Percentiles rank a stretch among this genome's conserved stretches.
Conservation (phyloP, 2,888 invertebrate genomes). For the Agrilus cyanescens region DNA sequence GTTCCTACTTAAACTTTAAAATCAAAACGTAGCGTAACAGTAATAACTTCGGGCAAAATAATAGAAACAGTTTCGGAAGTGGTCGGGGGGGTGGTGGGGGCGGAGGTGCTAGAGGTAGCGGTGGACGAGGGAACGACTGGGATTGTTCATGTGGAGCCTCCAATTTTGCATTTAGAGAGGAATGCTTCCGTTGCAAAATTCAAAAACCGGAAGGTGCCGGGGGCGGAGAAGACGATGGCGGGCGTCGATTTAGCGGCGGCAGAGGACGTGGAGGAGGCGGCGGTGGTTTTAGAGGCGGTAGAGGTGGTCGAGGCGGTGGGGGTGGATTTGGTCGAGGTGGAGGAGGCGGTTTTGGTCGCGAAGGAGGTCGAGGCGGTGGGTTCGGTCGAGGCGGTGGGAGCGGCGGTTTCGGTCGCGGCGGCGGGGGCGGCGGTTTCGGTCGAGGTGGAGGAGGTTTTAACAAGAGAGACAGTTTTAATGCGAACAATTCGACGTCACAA, state of each 20-base stretch:
- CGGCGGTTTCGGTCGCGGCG: conserved; percentile 26
- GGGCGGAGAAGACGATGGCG: conserved; percentile 30
- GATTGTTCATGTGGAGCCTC: conserved; percentile 12
- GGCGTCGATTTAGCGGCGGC: conserved; percentile 35
- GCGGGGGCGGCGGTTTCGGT: conserved; percentile 19
- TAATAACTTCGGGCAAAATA: neutral
- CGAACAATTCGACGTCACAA: conserved; percentile 35
- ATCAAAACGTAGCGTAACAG: neutral
- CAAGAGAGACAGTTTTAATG: conserved; percentile 49
- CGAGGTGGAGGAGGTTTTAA: conserved; percentile 15
- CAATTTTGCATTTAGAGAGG: conserved; percentile 23
- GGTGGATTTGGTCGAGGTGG: conserved; percentile 18
- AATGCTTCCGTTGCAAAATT: conserved; percentile 12
- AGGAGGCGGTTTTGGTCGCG: conserved; percentile 14
- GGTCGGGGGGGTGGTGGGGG: conserved; percentile 28
- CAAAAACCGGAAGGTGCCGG: conserved; percentile 30
- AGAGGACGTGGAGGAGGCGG: conserved; percentile 14
- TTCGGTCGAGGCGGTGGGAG: conserved; percentile 22
- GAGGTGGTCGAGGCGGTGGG: conserved; percentile 18
- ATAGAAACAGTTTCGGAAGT: conserved; percentile 14
- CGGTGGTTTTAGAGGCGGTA: conserved; percentile 18
- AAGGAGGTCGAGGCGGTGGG: conserved; percentile 19
- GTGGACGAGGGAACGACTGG: conserved; percentile 22
- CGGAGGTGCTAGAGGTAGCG: conserved; percentile 22
- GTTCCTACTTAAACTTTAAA: too few relatives aligned